Conservation (phyloP, 2,113 vertebrate species). For the Panthera tigris region DNA sequence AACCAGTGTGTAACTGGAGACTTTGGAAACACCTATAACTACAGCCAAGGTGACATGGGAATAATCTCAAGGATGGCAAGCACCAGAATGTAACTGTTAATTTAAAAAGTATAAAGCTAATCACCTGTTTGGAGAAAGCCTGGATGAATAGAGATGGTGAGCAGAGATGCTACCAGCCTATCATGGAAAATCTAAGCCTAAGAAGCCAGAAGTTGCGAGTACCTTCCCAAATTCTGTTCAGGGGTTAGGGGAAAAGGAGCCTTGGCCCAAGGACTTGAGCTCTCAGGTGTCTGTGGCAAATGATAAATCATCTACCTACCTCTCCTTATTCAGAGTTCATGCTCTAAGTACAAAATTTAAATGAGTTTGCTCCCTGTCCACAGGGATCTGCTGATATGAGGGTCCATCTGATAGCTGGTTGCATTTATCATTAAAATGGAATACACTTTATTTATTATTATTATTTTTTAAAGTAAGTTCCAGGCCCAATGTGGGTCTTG, state of each 20-base stretch:
- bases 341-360: neutral
- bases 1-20: neutral
- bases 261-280: neutral
- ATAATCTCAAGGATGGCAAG: neutral
- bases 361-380: neutral
- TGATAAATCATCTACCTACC: neutral
- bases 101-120: neutral
- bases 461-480: neutral
- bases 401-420: neutral
- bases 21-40: neutral
- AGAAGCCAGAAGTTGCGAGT: neutral
- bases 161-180: neutral
- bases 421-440: neutral
- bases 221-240: neutral
- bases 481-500: neutral
- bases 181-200: neutral
- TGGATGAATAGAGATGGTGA: neutral
- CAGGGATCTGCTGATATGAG: neutral
- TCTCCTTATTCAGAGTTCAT: neutral
- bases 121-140: neutral
- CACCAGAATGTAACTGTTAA: neutral
- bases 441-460: neutral
- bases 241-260: neutral
- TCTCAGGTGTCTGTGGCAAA: conserved; percentile 2
- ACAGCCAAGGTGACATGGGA: neutral